Conservation (phyloP, 2,797 vertebrate species). For the Tokudaia muenninki region DNA sequence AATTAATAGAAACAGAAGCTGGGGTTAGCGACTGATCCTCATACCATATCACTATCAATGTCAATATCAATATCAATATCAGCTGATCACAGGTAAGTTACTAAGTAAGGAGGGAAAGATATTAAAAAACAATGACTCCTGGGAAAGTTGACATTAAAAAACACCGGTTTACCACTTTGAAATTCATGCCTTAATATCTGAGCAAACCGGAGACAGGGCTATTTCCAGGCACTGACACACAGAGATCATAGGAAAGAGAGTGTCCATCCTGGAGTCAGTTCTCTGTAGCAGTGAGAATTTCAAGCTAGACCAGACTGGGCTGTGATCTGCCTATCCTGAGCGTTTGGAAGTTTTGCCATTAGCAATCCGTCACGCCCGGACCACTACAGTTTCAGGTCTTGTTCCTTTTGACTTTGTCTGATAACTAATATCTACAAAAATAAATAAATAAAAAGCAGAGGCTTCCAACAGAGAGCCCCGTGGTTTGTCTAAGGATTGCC, state of each 20-base stretch:
- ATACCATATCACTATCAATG: background rate
- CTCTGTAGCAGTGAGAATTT: background rate
- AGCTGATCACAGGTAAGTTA: background rate
- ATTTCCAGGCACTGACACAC: background rate
- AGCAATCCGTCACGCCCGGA: background rate
- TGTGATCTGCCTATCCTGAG: background rate
- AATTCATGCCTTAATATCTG: background rate
- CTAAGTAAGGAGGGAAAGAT: background rate
- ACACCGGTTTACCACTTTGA: background rate
- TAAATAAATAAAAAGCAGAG: background rate
- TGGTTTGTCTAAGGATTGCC: background rate
- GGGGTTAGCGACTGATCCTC: background rate
- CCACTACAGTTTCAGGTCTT: background rate
- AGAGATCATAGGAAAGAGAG: background rate
- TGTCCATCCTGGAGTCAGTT: background rate
- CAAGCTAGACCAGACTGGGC: background rate
- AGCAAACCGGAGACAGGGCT: background rate
- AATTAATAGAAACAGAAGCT: constrained; percentile 48
- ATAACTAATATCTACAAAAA: background rate
- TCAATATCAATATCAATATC: background rate
- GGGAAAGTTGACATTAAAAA: constrained; percentile 31
- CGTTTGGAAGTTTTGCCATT: background rate
- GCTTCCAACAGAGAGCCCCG: background rate
- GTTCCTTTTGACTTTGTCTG: constrained; percentile 27
- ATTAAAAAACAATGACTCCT: background rate